phyloP scores from a whole-genome alignment of 2,888 invertebrate species.

The Gari tellinella region DNA sequence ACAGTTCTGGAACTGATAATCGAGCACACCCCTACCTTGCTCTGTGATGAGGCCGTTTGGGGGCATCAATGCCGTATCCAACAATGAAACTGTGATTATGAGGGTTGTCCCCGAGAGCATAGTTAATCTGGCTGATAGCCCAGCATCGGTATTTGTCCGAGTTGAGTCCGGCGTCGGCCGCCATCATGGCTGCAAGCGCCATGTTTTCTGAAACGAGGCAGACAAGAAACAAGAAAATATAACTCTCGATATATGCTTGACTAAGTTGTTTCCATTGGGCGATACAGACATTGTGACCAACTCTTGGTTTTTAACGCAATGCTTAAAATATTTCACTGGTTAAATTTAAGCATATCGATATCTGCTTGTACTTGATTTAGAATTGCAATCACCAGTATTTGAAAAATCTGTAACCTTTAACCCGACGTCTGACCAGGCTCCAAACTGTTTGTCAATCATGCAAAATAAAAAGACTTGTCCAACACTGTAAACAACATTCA shows the following conservation, averaged over 20 bases:
- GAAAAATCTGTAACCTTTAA: neutral
- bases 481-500: neutral
- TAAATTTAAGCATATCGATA: too few species aligned
- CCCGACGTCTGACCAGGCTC: too few species aligned
- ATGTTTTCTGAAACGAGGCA: conserved; percentile 65
- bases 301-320: too few species aligned
- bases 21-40: too few species aligned
- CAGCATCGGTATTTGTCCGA: conserved; percentile 62
- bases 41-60: conserved; percentile 70
- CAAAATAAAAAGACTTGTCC: neutral
- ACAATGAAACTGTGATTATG: conserved; percentile 69
- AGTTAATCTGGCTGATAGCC: conserved; percentile 74
- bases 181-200: conserved; percentile 74
- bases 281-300: too few species aligned
- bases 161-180: conserved; percentile 71
- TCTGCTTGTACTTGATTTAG: too few species aligned
- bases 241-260: neutral
- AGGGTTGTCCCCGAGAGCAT: conserved; percentile 71
- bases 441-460: too few species aligned
- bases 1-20: too few species aligned
- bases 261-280: neutral
- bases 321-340: neutral
- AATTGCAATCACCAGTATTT: too few species aligned
- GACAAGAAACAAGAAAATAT: neutral
- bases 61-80: conserved; percentile 70